Evolutionary conservation across 2,113 vertebrate genomes (phyloP), one percentile per base, ranked within the genome.

Genomic region (Jacana jacana): DNA sequence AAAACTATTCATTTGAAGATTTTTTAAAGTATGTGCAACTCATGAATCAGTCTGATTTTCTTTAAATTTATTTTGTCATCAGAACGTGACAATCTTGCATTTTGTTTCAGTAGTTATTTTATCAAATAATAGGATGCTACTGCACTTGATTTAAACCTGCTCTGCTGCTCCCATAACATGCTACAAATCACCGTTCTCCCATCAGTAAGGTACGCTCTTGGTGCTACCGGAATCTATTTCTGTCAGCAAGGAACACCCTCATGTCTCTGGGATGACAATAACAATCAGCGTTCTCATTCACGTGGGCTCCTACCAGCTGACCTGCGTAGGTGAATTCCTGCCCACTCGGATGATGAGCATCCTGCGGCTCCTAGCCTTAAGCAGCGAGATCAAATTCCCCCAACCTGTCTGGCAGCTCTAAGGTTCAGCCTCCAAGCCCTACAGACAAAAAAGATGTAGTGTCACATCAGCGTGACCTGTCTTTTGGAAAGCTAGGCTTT

Each of bases 281-380:
- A 95, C 94, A 91, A 97, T 95, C 95, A 93, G 91, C 42, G 18
- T 80, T 95, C 89, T 76, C 17, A 1, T 96, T 94, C 93, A 94
- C 60, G 58, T 44, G 80, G 86, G 70, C 22, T 54, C 83, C 91
- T 95, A 89, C 85, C 91, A 86, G 88, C 91, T 95, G 95, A 97
- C 95, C 88, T 73, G 48, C 14, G 15, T 69, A 88, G 93, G 93
- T 97, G 87, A 96, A 90, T 95, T 96, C 87, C 93, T 96, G 85
- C 72, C 11, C 0, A 4, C 77, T 92, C 2, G 0, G 51, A 69
- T 78, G 93, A 88, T 89, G 93, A 96, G 90, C 87, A 66, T 95
- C 80, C 78, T 93, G 54, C 14, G 25, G 30, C 35, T 92, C 77
- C 80, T 68, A 82, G 88, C 81, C 68, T 96, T 42, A 51, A 89